Percentiles rank a stretch among this genome's conserved stretches.
Evolutionary conservation across 2,797 vertebrate species (phyloP).

Genomic region (Nyctalus aviator): DNA sequence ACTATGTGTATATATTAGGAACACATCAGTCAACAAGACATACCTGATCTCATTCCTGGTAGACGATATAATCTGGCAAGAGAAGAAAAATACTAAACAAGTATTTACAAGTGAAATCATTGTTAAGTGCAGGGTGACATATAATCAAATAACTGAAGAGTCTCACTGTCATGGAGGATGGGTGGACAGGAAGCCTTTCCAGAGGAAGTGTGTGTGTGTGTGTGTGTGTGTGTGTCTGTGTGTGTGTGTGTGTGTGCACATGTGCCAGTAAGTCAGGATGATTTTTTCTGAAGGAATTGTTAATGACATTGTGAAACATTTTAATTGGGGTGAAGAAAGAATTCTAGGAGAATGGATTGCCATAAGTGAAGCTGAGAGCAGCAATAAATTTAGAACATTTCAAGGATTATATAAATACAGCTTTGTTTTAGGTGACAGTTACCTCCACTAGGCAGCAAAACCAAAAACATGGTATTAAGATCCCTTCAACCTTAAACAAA

Average conservation of each 20-base stretch:
- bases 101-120: background rate
- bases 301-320: background rate
- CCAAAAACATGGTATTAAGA: background rate
- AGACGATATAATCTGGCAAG: background rate
- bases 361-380: background rate
- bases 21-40: background rate
- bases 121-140: background rate
- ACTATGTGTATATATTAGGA: background rate
- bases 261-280: background rate
- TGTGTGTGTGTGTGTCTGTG: background rate
- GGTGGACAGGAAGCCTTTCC: background rate
- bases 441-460: background rate
- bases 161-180: background rate
- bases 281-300: conserved; percentile 24
- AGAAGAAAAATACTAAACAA: background rate
- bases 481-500: background rate
- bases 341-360: background rate
- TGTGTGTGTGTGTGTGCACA: background rate
- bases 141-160: background rate
- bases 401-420: background rate
- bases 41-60: background rate
- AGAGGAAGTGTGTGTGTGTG: background rate
- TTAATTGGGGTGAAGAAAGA: background rate
- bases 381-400: background rate
- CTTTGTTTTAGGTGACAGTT: background rate